Percentiles rank a stretch among this genome's conserved stretches.
phyloP scores from a whole-genome alignment of 2,888 invertebrate genomes.

The Mamestra brassicae region DNA sequence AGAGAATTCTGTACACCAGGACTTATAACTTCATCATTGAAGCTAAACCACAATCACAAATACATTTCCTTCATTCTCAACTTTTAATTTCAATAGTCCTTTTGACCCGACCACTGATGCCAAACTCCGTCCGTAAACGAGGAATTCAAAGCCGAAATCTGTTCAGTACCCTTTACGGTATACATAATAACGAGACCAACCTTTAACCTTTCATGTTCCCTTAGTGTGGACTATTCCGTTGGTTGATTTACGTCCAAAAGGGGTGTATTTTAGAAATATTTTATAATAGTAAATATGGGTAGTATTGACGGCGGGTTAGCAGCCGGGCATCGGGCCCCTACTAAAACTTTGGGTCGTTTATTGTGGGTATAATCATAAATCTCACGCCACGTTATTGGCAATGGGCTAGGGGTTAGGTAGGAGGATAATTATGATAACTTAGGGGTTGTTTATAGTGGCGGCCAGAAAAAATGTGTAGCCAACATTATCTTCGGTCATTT shows the following conservation, averaged over 20 bases:
- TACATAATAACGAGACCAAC: slow-evolving; percentile 53
- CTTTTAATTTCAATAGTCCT: slow-evolving; percentile 45
- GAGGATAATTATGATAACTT: slow-evolving; percentile 76
- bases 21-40: not conserved
- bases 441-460: slow-evolving; percentile 57
- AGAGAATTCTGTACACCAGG: not conserved
- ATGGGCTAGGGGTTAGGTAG: slow-evolving; percentile 69
- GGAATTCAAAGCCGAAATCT: slow-evolving; percentile 51
- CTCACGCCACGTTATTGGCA: slow-evolving; percentile 77
- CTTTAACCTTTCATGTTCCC: slow-evolving; percentile 64
- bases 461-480: slow-evolving; percentile 38
- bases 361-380: slow-evolving; percentile 79
- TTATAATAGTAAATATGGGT: slow-evolving; percentile 65
- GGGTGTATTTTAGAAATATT: slow-evolving; percentile 67
- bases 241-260: slow-evolving; percentile 64
- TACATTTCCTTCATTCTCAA: slow-evolving; percentile 11
- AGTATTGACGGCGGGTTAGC: slow-evolving; percentile 70
- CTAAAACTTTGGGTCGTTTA: slow-evolving; percentile 77
- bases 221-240: slow-evolving; percentile 45
- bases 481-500: slow-evolving; percentile 23
- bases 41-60: slow-evolving; percentile 2
- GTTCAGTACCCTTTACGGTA: slow-evolving; percentile 48
- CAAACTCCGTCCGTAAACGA: slow-evolving; percentile 43
- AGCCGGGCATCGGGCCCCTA: slow-evolving; percentile 71
- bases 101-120: slow-evolving; percentile 42